Conservation (phyloP, 1,140 invertebrate species). For the Achroia grisella region DNA sequence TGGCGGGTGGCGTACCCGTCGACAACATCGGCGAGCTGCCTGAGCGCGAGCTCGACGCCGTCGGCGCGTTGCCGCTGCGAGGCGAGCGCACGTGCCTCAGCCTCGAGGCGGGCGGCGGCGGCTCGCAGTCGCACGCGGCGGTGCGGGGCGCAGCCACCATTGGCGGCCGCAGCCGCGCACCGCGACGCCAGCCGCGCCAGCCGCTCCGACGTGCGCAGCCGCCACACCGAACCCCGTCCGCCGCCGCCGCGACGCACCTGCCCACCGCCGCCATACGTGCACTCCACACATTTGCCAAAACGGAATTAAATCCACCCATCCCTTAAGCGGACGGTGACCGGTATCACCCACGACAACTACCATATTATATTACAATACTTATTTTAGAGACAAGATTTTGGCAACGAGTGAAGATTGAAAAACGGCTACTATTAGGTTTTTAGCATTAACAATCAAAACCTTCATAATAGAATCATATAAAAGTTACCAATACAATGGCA, state of each 20-base stretch:
- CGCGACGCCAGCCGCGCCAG: constrained; percentile 83
- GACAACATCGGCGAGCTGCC: constrained; percentile 42
- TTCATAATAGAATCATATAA: too few species aligned
- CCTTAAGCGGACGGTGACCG: too few species aligned
- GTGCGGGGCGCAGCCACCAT: constrained; percentile 87
- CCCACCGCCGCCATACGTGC: not conserved
- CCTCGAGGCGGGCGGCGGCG: constrained; percentile 85
- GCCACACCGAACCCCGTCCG: constrained; percentile 68
- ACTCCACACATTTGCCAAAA: not conserved
- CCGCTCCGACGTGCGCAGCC: constrained; percentile 90
- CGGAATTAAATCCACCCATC: too few species aligned
- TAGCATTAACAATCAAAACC: too few species aligned
- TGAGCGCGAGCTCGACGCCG: constrained; percentile 42
- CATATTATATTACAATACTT: too few species aligned
- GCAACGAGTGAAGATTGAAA: too few species aligned
- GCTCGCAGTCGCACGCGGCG: constrained; percentile 92
- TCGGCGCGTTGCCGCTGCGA: constrained; percentile 41
- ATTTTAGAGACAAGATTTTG: too few species aligned
- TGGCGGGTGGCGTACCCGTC: constrained; percentile 27
- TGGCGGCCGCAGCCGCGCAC: constrained; percentile 80
- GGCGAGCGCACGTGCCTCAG: constrained; percentile 78
- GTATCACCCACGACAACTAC: too few species aligned
- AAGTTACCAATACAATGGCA: too few species aligned
- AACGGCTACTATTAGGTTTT: too few species aligned
- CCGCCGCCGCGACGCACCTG: constrained; percentile 76